Evolutionary conservation across 1,140 invertebrate genomes (phyloP).

Genomic region (Hyles vespertilio): DNA sequence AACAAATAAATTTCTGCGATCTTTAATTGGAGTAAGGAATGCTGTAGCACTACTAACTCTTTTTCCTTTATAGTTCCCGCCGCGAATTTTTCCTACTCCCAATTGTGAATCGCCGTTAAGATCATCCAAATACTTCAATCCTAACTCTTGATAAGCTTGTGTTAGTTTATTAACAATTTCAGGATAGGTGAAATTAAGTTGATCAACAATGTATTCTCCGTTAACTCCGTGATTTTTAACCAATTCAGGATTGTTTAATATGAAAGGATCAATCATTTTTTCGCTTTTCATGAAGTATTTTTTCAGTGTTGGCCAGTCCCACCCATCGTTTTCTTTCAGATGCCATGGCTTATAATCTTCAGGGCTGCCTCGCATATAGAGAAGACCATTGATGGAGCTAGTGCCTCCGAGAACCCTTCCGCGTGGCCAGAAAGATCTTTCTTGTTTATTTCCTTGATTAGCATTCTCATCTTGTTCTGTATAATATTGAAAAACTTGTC

Average conservation of each 20-base stretch:
- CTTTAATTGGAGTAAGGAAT: constrained; percentile 76
- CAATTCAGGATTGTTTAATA: constrained; percentile 45
- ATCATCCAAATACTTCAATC: constrained; percentile 55
- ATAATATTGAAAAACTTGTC: constrained; percentile 54
- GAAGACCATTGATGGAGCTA: constrained; percentile 82
- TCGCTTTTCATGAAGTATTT: constrained; percentile 80
- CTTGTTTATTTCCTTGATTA: constrained; percentile 39
- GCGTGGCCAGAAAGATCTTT: constrained; percentile 75
- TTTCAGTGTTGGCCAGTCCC: constrained; percentile 82
- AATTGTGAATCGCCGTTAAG: constrained; percentile 70
- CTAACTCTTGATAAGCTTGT: constrained; percentile 57
- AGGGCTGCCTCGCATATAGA: constrained; percentile 79
- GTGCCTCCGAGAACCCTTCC: constrained; percentile 79
- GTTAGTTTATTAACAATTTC: constrained; percentile 57
- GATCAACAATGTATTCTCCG: constrained; percentile 56
- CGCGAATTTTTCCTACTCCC: constrained; percentile 68
- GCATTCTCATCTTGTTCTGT: constrained; percentile 50
- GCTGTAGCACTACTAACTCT: constrained; percentile 79
- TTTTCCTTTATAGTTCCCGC: constrained; percentile 74
- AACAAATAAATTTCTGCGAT: constrained; percentile 81
- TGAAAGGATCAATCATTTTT: constrained; percentile 51
- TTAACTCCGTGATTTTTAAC: constrained; percentile 49
- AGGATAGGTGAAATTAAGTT: constrained; percentile 50
- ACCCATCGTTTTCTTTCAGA: constrained; percentile 66
- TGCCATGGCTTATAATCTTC: constrained; percentile 82